Evolutionary conservation across 2,797 vertebrate species (phyloP).

Genomic region (Microctenopoma stevenorrisi): DNA sequence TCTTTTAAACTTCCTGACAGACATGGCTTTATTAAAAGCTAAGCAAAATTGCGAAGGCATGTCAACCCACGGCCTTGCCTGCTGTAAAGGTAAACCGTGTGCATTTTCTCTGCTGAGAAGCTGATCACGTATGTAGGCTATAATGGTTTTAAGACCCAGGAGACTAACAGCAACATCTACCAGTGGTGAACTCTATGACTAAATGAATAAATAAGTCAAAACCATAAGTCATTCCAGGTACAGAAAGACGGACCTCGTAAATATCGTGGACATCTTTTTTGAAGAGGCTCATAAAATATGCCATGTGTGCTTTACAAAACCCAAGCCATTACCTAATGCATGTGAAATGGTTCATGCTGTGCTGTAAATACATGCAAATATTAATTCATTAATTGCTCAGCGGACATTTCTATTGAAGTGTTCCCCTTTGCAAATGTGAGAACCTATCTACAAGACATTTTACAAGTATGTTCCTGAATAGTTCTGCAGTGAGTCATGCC

Average conservation of each 20-base stretch:
- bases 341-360: conserved; percentile 40
- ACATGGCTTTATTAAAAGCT: conserved; percentile 52
- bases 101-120: conserved; percentile 29
- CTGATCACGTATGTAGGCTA: conserved; percentile 42
- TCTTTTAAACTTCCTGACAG: conserved; percentile 53
- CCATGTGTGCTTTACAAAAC: conserved; percentile 38
- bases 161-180: conserved; percentile 22
- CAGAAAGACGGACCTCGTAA: conserved; percentile 50
- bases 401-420: conserved; percentile 22
- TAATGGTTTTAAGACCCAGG: conserved; percentile 30
- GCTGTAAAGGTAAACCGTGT: conserved; percentile 20
- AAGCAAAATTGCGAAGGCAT: conserved; percentile 32
- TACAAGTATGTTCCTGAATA: neutral
- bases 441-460: conserved; percentile 19
- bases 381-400: conserved; percentile 35
- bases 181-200: conserved; percentile 47
- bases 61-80: conserved; percentile 22
- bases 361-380: conserved; percentile 49
- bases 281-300: conserved; percentile 59
- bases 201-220: conserved; percentile 61
- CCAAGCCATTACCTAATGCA: conserved; percentile 38
- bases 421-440: conserved; percentile 23
- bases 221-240: conserved; percentile 43
- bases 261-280: conserved; percentile 56
- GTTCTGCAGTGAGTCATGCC: neutral